Conservation (phyloP, 2,888 invertebrate species). For the Ametastegia equiseti region DNA sequence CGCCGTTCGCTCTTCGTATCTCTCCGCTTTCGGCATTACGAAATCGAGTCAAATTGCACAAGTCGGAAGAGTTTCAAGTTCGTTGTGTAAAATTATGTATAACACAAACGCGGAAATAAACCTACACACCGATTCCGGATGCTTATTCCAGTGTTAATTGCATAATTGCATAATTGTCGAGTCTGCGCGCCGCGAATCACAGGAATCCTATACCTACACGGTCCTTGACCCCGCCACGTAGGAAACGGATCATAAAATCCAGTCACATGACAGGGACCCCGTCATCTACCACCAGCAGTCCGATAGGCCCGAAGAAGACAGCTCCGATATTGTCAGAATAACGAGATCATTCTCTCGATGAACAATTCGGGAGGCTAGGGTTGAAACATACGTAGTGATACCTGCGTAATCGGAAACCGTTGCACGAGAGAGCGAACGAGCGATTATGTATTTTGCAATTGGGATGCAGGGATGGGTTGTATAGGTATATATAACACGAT, state of each 20-base stretch:
- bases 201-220: neutral
- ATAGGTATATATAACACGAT: neutral
- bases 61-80: too few species aligned
- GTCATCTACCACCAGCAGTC: neutral
- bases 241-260: slow-evolving; percentile 3
- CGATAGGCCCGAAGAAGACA: neutral
- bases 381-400: too few species aligned
- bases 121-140: neutral
- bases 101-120: neutral
- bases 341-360: neutral
- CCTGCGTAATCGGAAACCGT: neutral
- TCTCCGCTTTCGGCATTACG: too few species aligned
- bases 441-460: neutral
- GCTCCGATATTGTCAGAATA: neutral
- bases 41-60: too few species aligned
- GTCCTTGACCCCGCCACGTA: slow-evolving; percentile 7
- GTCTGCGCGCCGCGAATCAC: slow-evolving; percentile 22
- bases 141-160: slow-evolving; percentile 20
- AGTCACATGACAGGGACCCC: neutral
- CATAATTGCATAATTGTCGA: slow-evolving; percentile 27
- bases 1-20: too few species aligned
- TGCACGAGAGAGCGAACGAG: neutral
- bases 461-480: neutral
- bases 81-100: too few species aligned
- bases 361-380: too few species aligned